phyloP scores from a whole-genome alignment of 2,113 vertebrate species.

The Microtus oregoni region DNA sequence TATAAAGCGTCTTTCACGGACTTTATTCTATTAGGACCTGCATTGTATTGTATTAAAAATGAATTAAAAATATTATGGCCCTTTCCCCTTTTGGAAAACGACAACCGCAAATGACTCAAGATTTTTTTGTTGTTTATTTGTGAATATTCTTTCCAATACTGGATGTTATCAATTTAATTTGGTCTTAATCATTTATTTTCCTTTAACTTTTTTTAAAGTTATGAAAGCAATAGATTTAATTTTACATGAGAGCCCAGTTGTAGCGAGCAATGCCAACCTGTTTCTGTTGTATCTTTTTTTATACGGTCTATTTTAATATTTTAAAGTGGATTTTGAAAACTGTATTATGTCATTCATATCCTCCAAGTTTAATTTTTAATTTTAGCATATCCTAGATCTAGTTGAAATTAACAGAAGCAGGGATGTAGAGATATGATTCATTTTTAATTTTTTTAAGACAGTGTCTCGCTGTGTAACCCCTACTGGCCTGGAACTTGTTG shows the following conservation, averaged over 20 bases:
- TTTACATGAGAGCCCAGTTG: background rate
- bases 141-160: background rate
- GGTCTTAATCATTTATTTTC: conserved; percentile 14
- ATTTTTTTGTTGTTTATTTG: conserved; percentile 12
- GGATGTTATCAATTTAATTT: conserved; percentile 25
- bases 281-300: conserved; percentile 22
- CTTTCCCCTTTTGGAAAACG: background rate
- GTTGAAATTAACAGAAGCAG: background rate
- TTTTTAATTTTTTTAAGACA: background rate
- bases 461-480: background rate
- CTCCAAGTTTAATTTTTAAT: conserved; percentile 18
- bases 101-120: background rate
- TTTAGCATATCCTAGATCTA: background rate
- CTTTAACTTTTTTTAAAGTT: conserved; percentile 16
- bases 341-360: background rate
- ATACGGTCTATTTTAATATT: background rate
- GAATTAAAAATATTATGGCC: background rate
- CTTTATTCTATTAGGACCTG: background rate
- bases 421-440: background rate
- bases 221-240: conserved; percentile 9
- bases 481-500: background rate
- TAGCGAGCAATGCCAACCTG: background rate
- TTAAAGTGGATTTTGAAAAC: background rate
- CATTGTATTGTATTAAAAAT: background rate
- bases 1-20: background rate